A percentile compares a stretch with the other conserved stretches of the same genome.
phyloP scores from a whole-genome alignment of 2,888 invertebrate species.

The Synanthedon andrenaeformis region DNA sequence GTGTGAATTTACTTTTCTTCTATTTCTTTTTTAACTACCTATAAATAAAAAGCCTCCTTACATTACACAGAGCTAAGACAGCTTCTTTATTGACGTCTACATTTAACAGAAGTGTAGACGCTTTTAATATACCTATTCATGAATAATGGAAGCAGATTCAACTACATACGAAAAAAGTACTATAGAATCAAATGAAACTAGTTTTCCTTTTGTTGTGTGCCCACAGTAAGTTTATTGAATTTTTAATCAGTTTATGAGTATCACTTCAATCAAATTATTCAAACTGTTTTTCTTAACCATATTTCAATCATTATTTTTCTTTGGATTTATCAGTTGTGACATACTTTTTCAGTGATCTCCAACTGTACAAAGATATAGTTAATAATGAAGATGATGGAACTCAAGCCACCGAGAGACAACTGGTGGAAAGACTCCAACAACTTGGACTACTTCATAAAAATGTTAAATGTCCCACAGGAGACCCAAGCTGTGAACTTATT shows the following conservation, averaged over 20 bases:
- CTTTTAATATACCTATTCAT: no score
- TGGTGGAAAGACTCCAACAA: slow-evolving; percentile 37
- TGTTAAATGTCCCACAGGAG: slow-evolving; percentile 31
- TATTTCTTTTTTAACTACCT: no score
- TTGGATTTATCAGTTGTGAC: neutral
- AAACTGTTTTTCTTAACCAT: no score
- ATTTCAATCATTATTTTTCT: neutral
- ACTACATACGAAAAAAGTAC: slow-evolving; percentile 46
- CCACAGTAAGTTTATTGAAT: slow-evolving; percentile 28
- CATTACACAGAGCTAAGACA: no score
- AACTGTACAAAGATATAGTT: slow-evolving; percentile 36
- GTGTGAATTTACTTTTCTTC: no score
- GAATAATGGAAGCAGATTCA: slow-evolving; percentile 59
- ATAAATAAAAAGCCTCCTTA: no score
- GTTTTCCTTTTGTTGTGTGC: slow-evolving; percentile 38
- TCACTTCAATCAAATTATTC: neutral
- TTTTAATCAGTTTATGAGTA: neutral
- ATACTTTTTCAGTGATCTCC: slow-evolving; percentile 32
- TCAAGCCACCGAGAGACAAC: slow-evolving; percentile 26
- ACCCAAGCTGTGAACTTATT: slow-evolving; percentile 34
- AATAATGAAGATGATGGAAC: slow-evolving; percentile 23
- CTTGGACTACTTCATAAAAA: slow-evolving; percentile 36
- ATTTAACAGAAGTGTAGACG: no score
- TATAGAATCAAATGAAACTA: slow-evolving; percentile 25
- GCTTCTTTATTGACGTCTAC: no score